Percentiles rank a stretch among this genome's conserved stretches.
Conservation (phyloP, 2,113 vertebrate species). For the Acanthisitta chloris region DNA sequence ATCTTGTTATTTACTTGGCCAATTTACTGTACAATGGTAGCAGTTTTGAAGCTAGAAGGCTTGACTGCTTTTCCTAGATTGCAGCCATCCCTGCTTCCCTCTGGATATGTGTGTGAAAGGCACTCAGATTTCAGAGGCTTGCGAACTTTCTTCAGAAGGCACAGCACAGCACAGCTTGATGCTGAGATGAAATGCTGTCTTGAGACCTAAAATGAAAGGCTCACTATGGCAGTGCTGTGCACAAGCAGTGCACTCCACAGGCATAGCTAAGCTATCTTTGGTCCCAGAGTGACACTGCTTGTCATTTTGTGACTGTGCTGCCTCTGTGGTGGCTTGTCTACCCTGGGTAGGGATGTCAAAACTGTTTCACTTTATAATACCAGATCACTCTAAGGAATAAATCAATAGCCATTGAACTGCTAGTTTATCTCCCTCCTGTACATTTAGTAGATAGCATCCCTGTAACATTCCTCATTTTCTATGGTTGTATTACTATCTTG, state of each 20-base stretch:
- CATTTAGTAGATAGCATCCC: neutral
- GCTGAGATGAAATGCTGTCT: neutral
- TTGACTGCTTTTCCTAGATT: neutral
- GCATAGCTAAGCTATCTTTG: neutral
- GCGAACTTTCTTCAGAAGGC: neutral
- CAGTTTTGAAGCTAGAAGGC: neutral
- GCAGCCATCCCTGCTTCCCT: neutral
- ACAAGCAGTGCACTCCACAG: neutral
- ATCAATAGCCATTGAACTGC: neutral
- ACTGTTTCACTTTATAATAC: neutral
- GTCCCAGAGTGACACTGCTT: neutral
- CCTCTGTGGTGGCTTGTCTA: neutral
- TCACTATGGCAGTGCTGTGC: fast-evolving
- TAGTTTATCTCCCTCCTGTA: neutral
- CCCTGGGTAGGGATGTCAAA: neutral
- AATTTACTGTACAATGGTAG: neutral
- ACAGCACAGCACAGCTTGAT: neutral
- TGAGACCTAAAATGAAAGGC: neutral
- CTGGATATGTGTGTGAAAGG: neutral
- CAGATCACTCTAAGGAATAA: neutral
- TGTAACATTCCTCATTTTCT: neutral
- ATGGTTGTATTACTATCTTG: neutral
- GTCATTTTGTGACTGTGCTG: neutral
- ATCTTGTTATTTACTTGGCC: neutral
- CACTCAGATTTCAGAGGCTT: neutral